Evolutionary conservation across 2,888 invertebrate species (phyloP), one percentile per base, ranked within the genome.

Genomic region (Ophion ventricosus): DNA sequence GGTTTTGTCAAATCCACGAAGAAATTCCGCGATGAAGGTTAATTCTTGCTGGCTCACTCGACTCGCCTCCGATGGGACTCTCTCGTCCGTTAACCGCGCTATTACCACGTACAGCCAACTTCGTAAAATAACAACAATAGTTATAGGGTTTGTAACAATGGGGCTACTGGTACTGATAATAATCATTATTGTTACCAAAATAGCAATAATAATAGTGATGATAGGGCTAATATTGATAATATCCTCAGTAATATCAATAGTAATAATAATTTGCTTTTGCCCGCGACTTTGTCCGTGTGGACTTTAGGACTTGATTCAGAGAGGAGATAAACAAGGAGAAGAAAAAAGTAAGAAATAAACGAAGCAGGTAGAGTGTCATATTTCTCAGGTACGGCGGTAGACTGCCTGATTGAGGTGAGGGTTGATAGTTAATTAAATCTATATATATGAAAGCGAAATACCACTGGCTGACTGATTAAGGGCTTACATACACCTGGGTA

Each of bases 41-140:
- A 98, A 95, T 91, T 98, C 98, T 93, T 98, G 98, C 91, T 98
- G 98, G 11, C 97, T 97, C 89, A 98, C 96, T 93, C 97, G 96
- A 8, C 96, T 96, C 87, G 97, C 96, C 92, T 98, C 98, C 54
- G 96, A 95, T 11, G 98, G 96, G 26, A 97, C 95, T 88, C 96
- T 96, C 91, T 98, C 98, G 89, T 98, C 98, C 85, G 97, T 95
- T 78, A 98, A 93, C 77, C 97, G 95, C 23, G 98, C 95, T 83
- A 98, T 98, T 0, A 97, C 97, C 10, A 97, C 96, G 93, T 98
- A 98, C 1, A 99, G 94, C 99, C 99, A 99, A 57, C 98, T 95
- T 56, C 3, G 40, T 66, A 25, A 1, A 59, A 29, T 69, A 66
- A 0, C 1, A 35, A 26, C 14, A 40, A 17, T 3, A 35, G n/a